Conservation (phyloP, 2,113 vertebrate species). For the Saccopteryx bilineata region DNA sequence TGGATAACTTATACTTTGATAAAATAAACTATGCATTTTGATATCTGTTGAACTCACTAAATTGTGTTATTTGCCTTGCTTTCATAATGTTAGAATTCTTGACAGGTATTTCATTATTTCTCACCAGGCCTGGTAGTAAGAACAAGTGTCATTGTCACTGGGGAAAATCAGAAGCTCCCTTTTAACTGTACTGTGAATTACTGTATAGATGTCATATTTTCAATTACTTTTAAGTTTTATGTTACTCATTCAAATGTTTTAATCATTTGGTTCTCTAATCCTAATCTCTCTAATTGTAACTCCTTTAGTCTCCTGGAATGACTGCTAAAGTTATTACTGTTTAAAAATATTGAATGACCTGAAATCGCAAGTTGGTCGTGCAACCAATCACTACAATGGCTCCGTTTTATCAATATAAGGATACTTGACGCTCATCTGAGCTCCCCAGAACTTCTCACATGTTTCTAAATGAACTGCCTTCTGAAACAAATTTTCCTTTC, state of each 20-base stretch:
- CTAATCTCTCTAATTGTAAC: background rate
- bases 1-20: background rate
- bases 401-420: background rate
- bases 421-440: background rate
- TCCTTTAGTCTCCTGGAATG: background rate
- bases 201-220: constrained; percentile 93
- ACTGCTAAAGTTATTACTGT: background rate
- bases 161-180: constrained; percentile 93
- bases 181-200: constrained; percentile 93
- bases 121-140: constrained; percentile 21
- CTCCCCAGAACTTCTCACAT: background rate
- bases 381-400: background rate
- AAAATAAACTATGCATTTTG: background rate
- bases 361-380: background rate
- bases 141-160: constrained; percentile 89
- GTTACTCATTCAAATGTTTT: constrained; percentile 91
- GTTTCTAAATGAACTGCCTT: background rate
- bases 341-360: constrained; percentile 24
- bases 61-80: background rate
- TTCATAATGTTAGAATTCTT: constrained; percentile 30
- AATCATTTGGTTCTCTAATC: constrained; percentile 72
- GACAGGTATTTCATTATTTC: constrained; percentile 60
- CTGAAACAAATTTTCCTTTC: background rate
- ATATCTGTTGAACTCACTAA: background rate
- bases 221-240: constrained; percentile 91